A percentile compares a stretch with the other conserved stretches of the same genome.
These are phyloP conservation scores for Catostylus mosaicus DNA, from an alignment of 30 jellyfish, hydroid and myxozoan species.

Conservation along the genomic window DNA sequence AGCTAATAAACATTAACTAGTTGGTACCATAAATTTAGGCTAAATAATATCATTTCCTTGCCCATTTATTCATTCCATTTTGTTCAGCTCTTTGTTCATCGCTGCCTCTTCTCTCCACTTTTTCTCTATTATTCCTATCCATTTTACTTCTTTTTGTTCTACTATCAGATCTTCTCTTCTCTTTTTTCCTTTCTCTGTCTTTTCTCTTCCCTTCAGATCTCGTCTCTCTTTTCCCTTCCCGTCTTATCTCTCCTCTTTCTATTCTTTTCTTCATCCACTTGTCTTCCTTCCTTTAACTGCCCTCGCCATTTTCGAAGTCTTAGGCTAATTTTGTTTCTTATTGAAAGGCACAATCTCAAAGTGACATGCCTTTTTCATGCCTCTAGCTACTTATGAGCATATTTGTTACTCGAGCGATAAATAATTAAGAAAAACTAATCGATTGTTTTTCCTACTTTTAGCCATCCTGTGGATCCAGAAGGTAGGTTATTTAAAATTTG, in stretches of 20 bases:
- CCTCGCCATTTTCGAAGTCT: too few relatives aligned
- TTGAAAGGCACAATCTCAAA: not conserved
- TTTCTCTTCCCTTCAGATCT: not conserved
- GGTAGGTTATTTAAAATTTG: too few relatives aligned
- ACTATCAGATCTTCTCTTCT: not conserved
- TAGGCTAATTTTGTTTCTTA: too few relatives aligned
- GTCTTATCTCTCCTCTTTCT: too few relatives aligned
- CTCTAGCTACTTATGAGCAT: too few relatives aligned
- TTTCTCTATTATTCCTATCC: not conserved
- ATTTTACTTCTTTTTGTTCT: not conserved
- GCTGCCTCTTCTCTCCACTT: not conserved
- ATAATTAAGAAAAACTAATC: too few relatives aligned
- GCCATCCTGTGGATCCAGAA: constrained; percentile 55
- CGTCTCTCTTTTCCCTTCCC: not conserved
- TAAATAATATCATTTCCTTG: not conserved
- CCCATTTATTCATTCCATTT: not conserved
- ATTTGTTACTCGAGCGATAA: too few relatives aligned
- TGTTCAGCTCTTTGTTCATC: not conserved
- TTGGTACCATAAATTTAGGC: too few relatives aligned
- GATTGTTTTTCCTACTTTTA: constrained; percentile 16
- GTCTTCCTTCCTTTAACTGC: too few relatives aligned
- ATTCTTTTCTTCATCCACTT: too few relatives aligned
- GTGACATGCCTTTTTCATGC: too few relatives aligned
- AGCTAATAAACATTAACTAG: not conserved
- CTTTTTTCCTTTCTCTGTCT: not conserved